Base-by-base conservation (phyloP, 2,113 vertebrate genomes). In the Marmota flaviventris region DNA sequence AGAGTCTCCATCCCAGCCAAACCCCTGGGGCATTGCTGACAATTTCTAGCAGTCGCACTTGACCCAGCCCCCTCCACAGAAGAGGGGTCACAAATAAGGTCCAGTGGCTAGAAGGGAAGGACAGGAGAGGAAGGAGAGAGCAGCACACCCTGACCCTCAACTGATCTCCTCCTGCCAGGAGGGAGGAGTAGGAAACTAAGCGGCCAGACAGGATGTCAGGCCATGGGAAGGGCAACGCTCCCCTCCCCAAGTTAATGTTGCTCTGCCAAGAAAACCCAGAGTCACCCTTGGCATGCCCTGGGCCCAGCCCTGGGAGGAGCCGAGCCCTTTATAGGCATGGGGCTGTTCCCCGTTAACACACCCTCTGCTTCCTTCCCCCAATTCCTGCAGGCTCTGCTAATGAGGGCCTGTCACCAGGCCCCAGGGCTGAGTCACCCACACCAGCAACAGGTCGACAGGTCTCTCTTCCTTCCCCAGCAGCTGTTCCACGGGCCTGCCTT, bases 391-490 rank as follows among this genome's bases (percentile, higher is more conserved):
- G 75, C 67, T 83, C 76, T 81, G 94, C 83, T 97, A 97, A 96
- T 90, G 79, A 98, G n/a, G 42, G 83, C 95, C 81, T 93, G 93
- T 84, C 94, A 88, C 39, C 45, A 17, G 75, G 93, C n/a, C 65
- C 42, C 27, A 32, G 37, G 83, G 72, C 85, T 98, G 98, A 98
- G 96, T 98, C 98, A 98, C 96, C 92, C 81, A 1, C 34, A 76
- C 96, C 83, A 96, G 97, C 76, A 78, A 96, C 98, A 95, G 81
- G 58, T 88, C 75, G 81, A 96, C 98, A 95, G 81, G 58, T 88
- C 75, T 97, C 95, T 97, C 97, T 22, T 98, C 92, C 95, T 94
- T 96, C 92, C 78, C 91, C 85, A 73, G 78, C 91, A 94, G 69
- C 42, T 18, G 67, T 95, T 95, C 95, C 56, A 24, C 75, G 0